Evolutionary conservation across 1,140 invertebrate species (phyloP).

Genomic region (Drosophila pruinosa): DNA sequence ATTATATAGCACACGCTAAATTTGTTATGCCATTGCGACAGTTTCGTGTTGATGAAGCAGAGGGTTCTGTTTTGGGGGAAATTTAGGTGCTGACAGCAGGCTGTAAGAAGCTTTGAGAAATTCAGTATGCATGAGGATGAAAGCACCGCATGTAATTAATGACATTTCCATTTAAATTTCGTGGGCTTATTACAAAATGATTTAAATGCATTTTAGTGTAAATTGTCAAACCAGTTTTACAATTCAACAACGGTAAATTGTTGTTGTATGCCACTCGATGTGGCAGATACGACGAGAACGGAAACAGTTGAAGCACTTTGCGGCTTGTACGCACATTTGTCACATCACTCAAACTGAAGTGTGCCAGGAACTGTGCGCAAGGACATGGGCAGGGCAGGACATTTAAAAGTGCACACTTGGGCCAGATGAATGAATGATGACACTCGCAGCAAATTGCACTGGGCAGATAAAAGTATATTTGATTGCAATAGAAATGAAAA

Average conservation of each 20-base stretch:
- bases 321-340: slow-evolving; percentile 61
- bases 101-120: slow-evolving; percentile 21
- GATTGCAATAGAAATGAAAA: slow-evolving; percentile 25
- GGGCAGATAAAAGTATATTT: slow-evolving; percentile 33
- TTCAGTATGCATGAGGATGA: not conserved
- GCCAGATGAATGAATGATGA: slow-evolving; percentile 58
- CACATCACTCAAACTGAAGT: slow-evolving; percentile 69
- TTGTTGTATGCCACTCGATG: not conserved
- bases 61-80: not conserved
- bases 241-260: slow-evolving; percentile 31
- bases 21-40: not conserved
- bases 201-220: slow-evolving; percentile 69
- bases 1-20: slow-evolving; percentile 1
- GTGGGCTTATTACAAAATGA: slow-evolving; percentile 61
- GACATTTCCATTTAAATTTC: slow-evolving; percentile 69
- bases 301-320: slow-evolving; percentile 49
- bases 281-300: not conserved
- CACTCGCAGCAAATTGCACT: slow-evolving; percentile 66
- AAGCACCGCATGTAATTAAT: slow-evolving; percentile 48
- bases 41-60: not conserved
- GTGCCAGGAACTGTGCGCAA: slow-evolving; percentile 9
- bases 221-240: slow-evolving; percentile 59
- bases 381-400: slow-evolving; percentile 2
- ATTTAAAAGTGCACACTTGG: slow-evolving; percentile 9
- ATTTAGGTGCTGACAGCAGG: not conserved